phyloP scores from a whole-genome alignment of 2,113 vertebrate genomes.

The Mixornis gularis region DNA sequence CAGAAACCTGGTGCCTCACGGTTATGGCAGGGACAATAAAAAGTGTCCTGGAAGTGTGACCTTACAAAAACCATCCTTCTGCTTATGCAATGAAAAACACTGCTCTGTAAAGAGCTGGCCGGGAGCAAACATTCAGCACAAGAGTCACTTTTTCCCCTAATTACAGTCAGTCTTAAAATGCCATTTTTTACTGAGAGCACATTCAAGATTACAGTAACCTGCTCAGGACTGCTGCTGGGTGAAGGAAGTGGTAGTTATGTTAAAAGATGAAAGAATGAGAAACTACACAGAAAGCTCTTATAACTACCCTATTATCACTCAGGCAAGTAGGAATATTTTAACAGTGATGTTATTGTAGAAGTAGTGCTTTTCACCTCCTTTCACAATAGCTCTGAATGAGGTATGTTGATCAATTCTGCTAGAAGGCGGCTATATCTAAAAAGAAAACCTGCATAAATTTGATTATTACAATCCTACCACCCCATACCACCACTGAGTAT shows the following conservation, averaged over 20 bases:
- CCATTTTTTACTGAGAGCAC: neutral
- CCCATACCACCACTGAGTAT: neutral
- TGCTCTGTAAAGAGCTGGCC: neutral
- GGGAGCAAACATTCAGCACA: neutral
- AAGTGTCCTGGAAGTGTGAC: neutral
- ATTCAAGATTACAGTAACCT: neutral
- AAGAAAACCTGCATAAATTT: too few species aligned
- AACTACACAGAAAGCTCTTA: neutral
- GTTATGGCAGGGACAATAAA: neutral
- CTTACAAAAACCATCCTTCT: neutral
- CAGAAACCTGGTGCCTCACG: neutral
- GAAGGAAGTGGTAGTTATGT: neutral
- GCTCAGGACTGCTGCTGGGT: neutral
- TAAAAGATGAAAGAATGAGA: neutral
- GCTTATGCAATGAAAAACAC: neutral
- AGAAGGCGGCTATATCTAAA: neutral
- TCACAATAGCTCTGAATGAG: neutral
- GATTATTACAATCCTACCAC: neutral
- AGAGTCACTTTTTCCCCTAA: neutral
- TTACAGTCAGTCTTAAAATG: neutral
- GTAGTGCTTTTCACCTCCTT: neutral
- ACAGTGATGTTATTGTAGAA: neutral
- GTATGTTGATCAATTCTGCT: neutral
- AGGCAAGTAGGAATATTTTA: neutral
- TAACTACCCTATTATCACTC: neutral